These are phyloP conservation scores for Doryteuthis pealeii DNA, from an alignment of 1,140 invertebrate genomes.

Conservation along the genomic window DNA sequence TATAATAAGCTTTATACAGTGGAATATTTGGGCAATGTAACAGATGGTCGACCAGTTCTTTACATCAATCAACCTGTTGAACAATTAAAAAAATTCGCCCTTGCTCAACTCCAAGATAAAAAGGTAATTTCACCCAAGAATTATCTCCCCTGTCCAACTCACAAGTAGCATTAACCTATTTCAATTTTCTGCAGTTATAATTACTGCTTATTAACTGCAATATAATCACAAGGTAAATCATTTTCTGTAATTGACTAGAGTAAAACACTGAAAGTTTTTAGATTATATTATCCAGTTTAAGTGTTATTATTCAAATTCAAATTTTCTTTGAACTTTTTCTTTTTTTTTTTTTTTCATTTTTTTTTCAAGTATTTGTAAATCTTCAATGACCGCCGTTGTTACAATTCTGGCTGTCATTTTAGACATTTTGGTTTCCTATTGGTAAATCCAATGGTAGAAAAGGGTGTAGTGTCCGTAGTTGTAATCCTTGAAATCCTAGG, in stretches of 20 bases:
- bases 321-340: too few relatives aligned
- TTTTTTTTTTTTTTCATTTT: too few relatives aligned
- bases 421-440: too few relatives aligned
- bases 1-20: conserved; percentile 81
- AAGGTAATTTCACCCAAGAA: conserved; percentile 59
- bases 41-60: conserved; percentile 73
- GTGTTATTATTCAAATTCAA: too few relatives aligned
- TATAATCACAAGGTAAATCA: neutral
- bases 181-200: neutral
- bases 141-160: neutral
- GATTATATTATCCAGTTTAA: too few relatives aligned
- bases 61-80: conserved; percentile 89
- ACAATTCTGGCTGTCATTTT: too few relatives aligned
- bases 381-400: too few relatives aligned
- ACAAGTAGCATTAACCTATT: neutral
- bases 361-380: too few relatives aligned
- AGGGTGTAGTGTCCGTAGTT: too few relatives aligned
- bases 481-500: too few relatives aligned
- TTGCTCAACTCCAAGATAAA: conserved; percentile 75
- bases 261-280: neutral
- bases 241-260: neutral
- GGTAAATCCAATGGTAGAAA: too few relatives aligned
- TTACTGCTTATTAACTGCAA: neutral
- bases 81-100: conserved; percentile 72
- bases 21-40: conserved; percentile 84